These are phyloP conservation scores for Spisula solida DNA, from an alignment of 2,888 invertebrate species.

Conservation along the genomic window DNA sequence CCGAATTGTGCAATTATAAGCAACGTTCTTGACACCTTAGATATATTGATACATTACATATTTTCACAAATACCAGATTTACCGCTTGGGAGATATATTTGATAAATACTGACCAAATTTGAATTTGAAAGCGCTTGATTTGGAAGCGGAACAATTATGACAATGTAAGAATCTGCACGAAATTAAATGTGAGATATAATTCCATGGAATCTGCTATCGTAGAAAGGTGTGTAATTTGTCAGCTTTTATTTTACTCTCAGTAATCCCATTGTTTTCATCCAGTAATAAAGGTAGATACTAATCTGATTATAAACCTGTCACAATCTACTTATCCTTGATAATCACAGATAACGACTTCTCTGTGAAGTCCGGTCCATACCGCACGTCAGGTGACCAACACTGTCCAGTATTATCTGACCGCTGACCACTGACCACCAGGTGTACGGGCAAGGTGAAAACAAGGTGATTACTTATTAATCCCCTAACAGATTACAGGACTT, in stretches of 20 bases:
- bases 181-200: too few relatives aligned
- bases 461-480: constrained; percentile 4
- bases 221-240: neutral
- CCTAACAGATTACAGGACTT: neutral
- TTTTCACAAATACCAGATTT: too few relatives aligned
- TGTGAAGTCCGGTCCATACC: neutral
- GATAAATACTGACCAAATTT: too few relatives aligned
- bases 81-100: too few relatives aligned
- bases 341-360: neutral
- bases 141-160: too few relatives aligned
- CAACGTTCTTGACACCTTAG: too few relatives aligned
- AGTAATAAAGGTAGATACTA: constrained; percentile 21
- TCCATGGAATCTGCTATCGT: too few relatives aligned
- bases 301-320: constrained; percentile 41
- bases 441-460: constrained; percentile 11
- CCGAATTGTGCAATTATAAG: too few relatives aligned
- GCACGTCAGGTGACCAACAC: neutral
- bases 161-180: too few relatives aligned
- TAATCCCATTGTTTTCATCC: constrained; percentile 41
- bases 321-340: constrained; percentile 31
- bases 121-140: too few relatives aligned
- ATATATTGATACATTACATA: too few relatives aligned
- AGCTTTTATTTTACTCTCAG: neutral
- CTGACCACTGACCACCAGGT: neutral
- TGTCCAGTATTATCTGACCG: neutral